Evolutionary conservation across 2,113 vertebrate species (phyloP).

Genomic region (Bubalus kerabau): DNA sequence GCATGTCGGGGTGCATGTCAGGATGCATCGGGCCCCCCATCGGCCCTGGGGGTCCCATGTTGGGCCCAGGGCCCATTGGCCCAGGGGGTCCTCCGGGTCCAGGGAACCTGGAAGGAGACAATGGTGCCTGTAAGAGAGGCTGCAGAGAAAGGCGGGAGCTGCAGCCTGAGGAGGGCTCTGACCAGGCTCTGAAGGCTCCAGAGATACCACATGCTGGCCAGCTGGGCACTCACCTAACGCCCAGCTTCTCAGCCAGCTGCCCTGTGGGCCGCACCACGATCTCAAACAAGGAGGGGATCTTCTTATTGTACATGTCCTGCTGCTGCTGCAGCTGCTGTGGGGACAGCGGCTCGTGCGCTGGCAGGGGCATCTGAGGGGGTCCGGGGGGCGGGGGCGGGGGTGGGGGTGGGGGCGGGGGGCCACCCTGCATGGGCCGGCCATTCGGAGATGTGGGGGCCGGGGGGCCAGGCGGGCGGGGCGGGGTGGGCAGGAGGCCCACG

Average conservation of each 20-base stretch:
- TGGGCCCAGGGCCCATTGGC: slow-evolving; percentile 73
- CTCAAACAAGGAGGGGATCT: slow-evolving; percentile 95
- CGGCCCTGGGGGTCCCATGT: slow-evolving; percentile 74
- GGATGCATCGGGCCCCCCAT: slow-evolving; percentile 80
- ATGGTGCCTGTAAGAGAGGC: slow-evolving; percentile 64
- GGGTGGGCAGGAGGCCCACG: slow-evolving; percentile 91
- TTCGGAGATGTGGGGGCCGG: slow-evolving; percentile 84
- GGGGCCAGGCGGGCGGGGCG: slow-evolving; percentile 86
- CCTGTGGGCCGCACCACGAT: slow-evolving; percentile 94
- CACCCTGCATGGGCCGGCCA: slow-evolving; percentile 78
- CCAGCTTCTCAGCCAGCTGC: slow-evolving; percentile 94
- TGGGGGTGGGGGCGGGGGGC: slow-evolving; percentile 74
- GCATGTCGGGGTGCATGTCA: slow-evolving; percentile 82
- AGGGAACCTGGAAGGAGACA: slow-evolving; percentile 82
- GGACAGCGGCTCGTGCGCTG: slow-evolving; percentile 74
- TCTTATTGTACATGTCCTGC: slow-evolving; percentile 84
- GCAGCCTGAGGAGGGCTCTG: no score
- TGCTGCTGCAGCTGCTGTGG: slow-evolving; percentile 78
- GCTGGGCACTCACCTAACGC: slow-evolving; percentile 82
- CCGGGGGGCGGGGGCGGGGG: slow-evolving; percentile 81
- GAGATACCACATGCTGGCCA: background rate
- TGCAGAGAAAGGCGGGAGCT: background rate
- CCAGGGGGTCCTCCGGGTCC: slow-evolving; percentile 83
- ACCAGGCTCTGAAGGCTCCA: accelerated
- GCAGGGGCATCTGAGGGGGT: slow-evolving; percentile 71